A percentile compares a stretch with the other conserved stretches of the same genome.
Evolutionary conservation across 2,113 vertebrate genomes (phyloP).

Genomic region (Scytalopus superciliaris): DNA sequence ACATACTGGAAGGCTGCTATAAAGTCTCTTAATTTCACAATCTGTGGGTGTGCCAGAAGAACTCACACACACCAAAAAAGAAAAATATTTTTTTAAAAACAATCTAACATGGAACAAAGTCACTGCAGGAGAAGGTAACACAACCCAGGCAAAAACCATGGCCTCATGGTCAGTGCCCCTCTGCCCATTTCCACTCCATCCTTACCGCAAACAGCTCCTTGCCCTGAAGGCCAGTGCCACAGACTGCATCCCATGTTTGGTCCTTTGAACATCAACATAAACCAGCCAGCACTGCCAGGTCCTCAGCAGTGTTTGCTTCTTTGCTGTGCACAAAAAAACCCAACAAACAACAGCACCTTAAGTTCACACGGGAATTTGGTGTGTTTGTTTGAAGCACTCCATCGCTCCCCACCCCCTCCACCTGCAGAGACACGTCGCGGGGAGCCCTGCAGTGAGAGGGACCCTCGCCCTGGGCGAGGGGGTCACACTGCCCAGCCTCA

Average conservation of each 20-base stretch:
- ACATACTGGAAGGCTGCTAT: background rate
- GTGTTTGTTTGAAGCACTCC: background rate
- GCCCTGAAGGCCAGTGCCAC: slow-evolving; percentile 74
- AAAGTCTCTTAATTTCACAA: background rate
- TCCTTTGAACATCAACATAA: slow-evolving; percentile 75
- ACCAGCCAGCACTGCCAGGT: slow-evolving; percentile 82
- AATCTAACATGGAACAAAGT: background rate
- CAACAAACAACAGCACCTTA: background rate
- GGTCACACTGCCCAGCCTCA: background rate
- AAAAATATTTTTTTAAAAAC: background rate
- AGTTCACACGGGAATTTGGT: background rate
- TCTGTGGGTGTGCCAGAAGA: background rate
- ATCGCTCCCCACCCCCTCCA: background rate
- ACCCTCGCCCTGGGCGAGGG: background rate
- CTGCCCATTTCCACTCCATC: background rate
- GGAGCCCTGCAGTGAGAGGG: background rate
- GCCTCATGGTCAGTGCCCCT: background rate
- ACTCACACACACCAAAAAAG: background rate
- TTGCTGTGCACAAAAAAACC: slow-evolving; percentile 53
- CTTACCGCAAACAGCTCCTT: slow-evolving; percentile 74
- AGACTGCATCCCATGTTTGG: slow-evolving; percentile 74
- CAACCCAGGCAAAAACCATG: background rate
- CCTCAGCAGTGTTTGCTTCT: slow-evolving; percentile 40
- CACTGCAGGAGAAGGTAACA: background rate
- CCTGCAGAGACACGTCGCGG: slow-evolving; percentile 51